Conservation (phyloP, 2,888 invertebrate species). For the Rotaria magnacalcarata region DNA sequence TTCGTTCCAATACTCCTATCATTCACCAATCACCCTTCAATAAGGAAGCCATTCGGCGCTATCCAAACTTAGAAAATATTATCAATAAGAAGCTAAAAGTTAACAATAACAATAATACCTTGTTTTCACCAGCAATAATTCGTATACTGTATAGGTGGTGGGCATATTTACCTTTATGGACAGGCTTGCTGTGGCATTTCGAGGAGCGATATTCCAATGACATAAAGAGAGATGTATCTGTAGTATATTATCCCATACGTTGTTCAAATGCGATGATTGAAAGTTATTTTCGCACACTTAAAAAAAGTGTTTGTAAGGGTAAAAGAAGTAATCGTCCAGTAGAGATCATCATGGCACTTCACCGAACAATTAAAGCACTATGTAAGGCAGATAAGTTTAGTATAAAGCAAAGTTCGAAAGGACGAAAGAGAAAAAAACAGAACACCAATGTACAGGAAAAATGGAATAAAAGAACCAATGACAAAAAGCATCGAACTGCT, state of each 20-base stretch:
- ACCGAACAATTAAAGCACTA: not conserved
- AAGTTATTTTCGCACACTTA: not conserved
- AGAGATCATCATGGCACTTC: not conserved
- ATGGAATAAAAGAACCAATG: too few relatives aligned
- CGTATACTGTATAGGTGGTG: not conserved
- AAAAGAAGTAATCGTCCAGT: not conserved
- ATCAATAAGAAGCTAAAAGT: not conserved
- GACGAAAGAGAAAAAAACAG: too few relatives aligned
- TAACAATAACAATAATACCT: not conserved
- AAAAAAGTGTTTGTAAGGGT: not conserved
- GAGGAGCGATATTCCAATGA: not conserved
- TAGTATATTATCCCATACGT: not conserved
- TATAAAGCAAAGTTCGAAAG: not conserved
- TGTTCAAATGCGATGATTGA: not conserved
- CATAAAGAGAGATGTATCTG: not conserved
- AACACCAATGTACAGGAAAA: too few relatives aligned
- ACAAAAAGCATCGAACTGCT: too few relatives aligned
- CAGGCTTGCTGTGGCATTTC: not conserved
- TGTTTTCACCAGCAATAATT: not conserved
- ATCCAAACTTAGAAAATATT: not conserved
- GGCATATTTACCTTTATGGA: not conserved
- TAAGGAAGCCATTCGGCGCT: not conserved
- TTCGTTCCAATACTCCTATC: not conserved
- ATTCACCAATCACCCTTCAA: conserved; percentile 2
- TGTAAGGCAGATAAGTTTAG: not conserved